Evolutionary conservation across 2,797 vertebrate species (phyloP).

Genomic region (Potorous gilbertii): DNA sequence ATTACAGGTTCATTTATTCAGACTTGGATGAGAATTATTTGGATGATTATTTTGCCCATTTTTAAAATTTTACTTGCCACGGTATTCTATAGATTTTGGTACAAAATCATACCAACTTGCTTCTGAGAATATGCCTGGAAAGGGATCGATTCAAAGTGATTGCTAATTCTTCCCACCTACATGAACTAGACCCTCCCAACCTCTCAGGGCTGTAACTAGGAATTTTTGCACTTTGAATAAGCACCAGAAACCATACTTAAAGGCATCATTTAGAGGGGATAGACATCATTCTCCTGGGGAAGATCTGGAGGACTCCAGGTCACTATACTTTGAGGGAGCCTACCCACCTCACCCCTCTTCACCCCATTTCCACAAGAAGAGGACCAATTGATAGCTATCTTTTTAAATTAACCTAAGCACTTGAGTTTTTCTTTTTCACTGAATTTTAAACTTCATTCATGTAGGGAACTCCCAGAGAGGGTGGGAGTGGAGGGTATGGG

Average conservation of each 20-base stretch:
- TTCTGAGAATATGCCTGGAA: slow-evolving; percentile 25
- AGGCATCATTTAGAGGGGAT: neutral
- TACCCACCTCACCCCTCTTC: neutral
- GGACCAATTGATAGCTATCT: neutral
- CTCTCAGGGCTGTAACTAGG: neutral
- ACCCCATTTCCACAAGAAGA: neutral
- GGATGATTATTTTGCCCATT: neutral
- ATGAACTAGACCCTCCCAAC: neutral
- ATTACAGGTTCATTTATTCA: neutral
- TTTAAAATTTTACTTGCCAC: neutral
- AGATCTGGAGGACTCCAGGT: neutral
- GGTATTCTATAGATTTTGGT: neutral
- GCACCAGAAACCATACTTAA: neutral
- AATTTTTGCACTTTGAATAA: slow-evolving; percentile 11
- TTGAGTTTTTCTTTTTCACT: neutral
- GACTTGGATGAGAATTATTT: neutral
- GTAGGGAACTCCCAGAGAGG: neutral
- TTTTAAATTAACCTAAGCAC: neutral
- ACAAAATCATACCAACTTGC: slow-evolving; percentile 19
- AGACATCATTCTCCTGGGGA: neutral
- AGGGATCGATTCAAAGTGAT: slow-evolving; percentile 4
- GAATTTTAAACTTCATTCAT: neutral
- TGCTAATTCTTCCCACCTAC: neutral
- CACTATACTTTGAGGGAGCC: neutral
- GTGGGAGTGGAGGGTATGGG: too few relatives aligned